These are phyloP conservation scores for Ornithorhynchus anatinus DNA, from an alignment of 2,113 vertebrate genomes.

Conservation along the genomic window DNA sequence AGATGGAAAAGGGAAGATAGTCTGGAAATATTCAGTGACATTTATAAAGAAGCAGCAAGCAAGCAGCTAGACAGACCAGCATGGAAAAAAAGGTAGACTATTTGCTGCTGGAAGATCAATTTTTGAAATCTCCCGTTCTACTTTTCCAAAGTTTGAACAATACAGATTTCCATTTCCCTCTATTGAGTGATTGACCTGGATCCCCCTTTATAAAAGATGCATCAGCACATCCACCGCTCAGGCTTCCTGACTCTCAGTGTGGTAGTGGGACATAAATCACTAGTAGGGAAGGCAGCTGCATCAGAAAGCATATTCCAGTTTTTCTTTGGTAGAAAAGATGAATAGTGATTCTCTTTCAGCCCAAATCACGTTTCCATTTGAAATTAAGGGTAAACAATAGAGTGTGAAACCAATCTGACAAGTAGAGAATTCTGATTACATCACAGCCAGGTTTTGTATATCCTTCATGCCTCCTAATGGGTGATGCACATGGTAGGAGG, in stretches of 20 bases:
- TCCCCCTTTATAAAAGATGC: background rate
- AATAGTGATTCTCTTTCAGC: background rate
- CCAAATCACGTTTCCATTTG: background rate
- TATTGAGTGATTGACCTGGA: background rate
- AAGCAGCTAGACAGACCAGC: too few relatives aligned
- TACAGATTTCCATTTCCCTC: background rate
- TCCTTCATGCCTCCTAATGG: too few relatives aligned
- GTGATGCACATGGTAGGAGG: too few relatives aligned
- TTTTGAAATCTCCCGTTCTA: background rate
- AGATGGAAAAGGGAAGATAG: background rate
- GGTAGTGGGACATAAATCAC: background rate
- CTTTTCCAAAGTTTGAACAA: background rate
- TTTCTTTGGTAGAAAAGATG: background rate
- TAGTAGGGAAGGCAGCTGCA: background rate
- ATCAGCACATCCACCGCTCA: too few relatives aligned
- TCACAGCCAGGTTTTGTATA: background rate
- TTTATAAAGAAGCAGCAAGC: background rate
- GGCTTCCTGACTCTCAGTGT: background rate
- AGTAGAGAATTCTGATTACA: background rate
- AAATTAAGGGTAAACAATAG: slow-evolving; percentile 19
- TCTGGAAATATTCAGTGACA: background rate
- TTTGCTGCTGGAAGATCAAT: background rate
- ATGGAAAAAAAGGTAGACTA: background rate
- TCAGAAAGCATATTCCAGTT: background rate
- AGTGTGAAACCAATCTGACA: background rate